These are phyloP conservation scores for Trachurus trachurus DNA, from an alignment of 2,797 vertebrate genomes.

Conservation along the genomic window DNA sequence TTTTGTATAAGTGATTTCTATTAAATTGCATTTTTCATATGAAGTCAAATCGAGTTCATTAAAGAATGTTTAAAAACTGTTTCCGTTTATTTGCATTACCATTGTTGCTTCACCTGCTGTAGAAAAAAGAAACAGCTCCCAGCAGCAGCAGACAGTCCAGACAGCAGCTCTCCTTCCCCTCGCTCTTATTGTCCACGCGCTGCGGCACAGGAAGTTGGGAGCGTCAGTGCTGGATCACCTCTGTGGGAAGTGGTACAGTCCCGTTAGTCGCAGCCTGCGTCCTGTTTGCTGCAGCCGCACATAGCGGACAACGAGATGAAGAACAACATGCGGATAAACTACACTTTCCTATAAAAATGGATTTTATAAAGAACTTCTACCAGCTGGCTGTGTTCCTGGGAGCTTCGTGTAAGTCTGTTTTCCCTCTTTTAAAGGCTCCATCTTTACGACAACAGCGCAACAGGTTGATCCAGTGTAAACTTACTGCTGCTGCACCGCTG, in stretches of 20 bases:
- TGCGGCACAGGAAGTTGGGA: not conserved
- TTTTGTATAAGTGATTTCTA: not conserved
- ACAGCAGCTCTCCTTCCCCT: not conserved
- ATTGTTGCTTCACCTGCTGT: not conserved
- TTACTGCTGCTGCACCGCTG: not conserved
- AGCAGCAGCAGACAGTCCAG: not conserved
- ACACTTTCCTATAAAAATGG: slow-evolving; percentile 47
- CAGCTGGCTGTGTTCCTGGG: slow-evolving; percentile 73
- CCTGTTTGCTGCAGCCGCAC: slow-evolving; percentile 37
- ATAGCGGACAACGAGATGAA: slow-evolving; percentile 37
- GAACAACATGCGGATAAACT: slow-evolving; percentile 67
- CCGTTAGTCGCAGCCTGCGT: slow-evolving; percentile 63
- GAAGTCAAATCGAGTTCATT: slow-evolving; percentile 13
- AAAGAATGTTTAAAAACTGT: slow-evolving; percentile 6
- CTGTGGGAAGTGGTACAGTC: slow-evolving; percentile 80
- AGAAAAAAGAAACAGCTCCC: not conserved
- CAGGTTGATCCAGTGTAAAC: slow-evolving; percentile 75
- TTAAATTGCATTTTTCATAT: slow-evolving; percentile 2
- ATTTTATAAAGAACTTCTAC: slow-evolving; percentile 78
- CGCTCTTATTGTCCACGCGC: too few relatives aligned
- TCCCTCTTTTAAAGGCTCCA: not conserved
- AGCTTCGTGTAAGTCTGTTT: slow-evolving; percentile 75
- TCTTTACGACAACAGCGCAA: slow-evolving; percentile 54
- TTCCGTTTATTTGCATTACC: not conserved
- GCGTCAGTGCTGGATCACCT: slow-evolving; percentile 37